Percentiles rank a stretch among this genome's conserved stretches.
Evolutionary conservation across 2,797 vertebrate genomes (phyloP).

Genomic region (Manis javanica): DNA sequence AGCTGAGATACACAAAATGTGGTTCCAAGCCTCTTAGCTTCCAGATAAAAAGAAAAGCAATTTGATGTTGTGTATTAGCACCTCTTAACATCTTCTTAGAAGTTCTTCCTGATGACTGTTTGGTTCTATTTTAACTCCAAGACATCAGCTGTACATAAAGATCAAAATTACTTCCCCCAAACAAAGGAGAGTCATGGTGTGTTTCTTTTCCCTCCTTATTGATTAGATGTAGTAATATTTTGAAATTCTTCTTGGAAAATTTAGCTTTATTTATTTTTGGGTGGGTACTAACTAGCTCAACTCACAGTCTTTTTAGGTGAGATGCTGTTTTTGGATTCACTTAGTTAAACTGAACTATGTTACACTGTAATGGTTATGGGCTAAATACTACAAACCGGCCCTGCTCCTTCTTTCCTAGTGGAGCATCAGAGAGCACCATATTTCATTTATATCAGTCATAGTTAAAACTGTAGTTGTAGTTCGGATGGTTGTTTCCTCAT

Average conservation of each 20-base stretch:
- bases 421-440: neutral
- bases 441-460: constrained; percentile 39
- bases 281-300: neutral
- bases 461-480: constrained; percentile 42
- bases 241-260: constrained; percentile 8
- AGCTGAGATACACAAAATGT: constrained; percentile 53
- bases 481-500: neutral
- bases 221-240: constrained; percentile 50
- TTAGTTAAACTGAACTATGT: neutral
- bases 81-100: constrained; percentile 31
- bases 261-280: constrained; percentile 22
- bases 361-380: neutral
- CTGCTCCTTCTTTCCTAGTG: neutral
- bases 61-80: constrained; percentile 19
- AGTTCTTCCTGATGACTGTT: constrained; percentile 45
- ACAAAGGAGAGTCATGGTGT: neutral
- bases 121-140: constrained; percentile 52
- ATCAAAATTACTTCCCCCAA: constrained; percentile 13
- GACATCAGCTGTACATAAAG: constrained; percentile 18
- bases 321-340: constrained; percentile 28
- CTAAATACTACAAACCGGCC: neutral
- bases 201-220: neutral
- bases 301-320: constrained; percentile 19
- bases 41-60: constrained; percentile 51
- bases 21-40: constrained; percentile 45